Evolutionary conservation across 1,140 invertebrate species (phyloP).

Genomic region (Lerema accius): DNA sequence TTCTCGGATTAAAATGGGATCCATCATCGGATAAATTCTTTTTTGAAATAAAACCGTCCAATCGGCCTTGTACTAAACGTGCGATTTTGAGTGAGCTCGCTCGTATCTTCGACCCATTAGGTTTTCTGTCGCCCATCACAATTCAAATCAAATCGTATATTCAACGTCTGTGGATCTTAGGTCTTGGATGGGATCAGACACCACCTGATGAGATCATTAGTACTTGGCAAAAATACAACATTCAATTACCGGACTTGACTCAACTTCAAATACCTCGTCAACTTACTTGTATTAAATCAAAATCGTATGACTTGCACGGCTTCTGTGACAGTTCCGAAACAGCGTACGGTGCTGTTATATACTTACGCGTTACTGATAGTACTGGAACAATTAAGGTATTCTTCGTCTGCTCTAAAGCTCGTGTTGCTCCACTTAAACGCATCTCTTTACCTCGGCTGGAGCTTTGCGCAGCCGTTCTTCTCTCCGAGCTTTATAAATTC

Average conservation of each 20-base stretch:
- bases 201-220: constrained; percentile 40
- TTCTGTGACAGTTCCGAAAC: constrained; percentile 52
- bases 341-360: constrained; percentile 52
- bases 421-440: constrained; percentile 72
- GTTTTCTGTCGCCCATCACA: constrained; percentile 39
- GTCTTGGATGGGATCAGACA: constrained; percentile 38
- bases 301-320: constrained; percentile 46
- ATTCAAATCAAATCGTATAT: constrained; percentile 43
- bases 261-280: constrained; percentile 20
- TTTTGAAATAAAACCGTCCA: constrained; percentile 15
- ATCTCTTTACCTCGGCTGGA: constrained; percentile 77
- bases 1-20: constrained; percentile 34
- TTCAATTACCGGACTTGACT: constrained; percentile 10
- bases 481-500: constrained; percentile 51
- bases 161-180: constrained; percentile 47
- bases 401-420: constrained; percentile 57
- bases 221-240: constrained; percentile 26
- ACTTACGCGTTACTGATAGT: constrained; percentile 40
- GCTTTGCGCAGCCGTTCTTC: constrained; percentile 67
- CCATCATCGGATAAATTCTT: constrained; percentile 17
- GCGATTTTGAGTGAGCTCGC: constrained; percentile 31
- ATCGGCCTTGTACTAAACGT: constrained; percentile 28
- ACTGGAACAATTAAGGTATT: constrained; percentile 21
- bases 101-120: constrained; percentile 32
- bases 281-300: not conserved